A percentile compares a stretch with the other conserved stretches of the same genome.
Conservation (phyloP, 2,797 vertebrate species). For the Semotilus atromaculatus region DNA sequence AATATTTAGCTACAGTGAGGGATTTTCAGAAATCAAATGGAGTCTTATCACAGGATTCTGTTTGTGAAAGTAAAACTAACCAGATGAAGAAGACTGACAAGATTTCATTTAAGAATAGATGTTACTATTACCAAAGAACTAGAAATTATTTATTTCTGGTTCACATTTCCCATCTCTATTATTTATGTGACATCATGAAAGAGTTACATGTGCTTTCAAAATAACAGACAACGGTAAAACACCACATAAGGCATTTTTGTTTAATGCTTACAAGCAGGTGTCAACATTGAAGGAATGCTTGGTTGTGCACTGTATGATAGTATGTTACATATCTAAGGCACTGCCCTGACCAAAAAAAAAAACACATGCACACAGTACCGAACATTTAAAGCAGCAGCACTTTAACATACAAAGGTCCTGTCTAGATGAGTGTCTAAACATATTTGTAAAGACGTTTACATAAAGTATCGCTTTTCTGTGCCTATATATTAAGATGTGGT, state of each 20-base stretch:
- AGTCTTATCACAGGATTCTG: not conserved
- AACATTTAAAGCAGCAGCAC: not conserved
- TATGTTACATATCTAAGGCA: conserved; percentile 18
- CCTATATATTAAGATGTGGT: not conserved
- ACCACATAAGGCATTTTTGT: not conserved
- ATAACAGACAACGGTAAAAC: not conserved
- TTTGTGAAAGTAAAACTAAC: not conserved
- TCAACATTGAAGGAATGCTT: conserved; percentile 9
- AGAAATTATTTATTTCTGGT: not conserved
- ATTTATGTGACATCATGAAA: conserved; percentile 5
- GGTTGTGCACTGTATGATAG: conserved; percentile 14
- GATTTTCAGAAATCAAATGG: too few species aligned
- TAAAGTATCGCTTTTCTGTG: not conserved
- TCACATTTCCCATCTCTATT: not conserved
- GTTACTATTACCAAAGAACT: not conserved
- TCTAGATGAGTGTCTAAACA: not conserved
- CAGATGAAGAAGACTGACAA: not conserved
- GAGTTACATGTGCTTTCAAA: not conserved
- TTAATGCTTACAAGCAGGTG: conserved; percentile 1
- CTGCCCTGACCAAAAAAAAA: not conserved
- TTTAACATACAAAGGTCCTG: not conserved
- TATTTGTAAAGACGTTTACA: not conserved
- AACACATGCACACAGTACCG: not conserved
- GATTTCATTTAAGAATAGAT: not conserved
- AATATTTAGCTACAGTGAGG: not conserved